Base-by-base conservation (phyloP, 2,888 invertebrate genomes). In the Pachycephus smyrnensis region DNA sequence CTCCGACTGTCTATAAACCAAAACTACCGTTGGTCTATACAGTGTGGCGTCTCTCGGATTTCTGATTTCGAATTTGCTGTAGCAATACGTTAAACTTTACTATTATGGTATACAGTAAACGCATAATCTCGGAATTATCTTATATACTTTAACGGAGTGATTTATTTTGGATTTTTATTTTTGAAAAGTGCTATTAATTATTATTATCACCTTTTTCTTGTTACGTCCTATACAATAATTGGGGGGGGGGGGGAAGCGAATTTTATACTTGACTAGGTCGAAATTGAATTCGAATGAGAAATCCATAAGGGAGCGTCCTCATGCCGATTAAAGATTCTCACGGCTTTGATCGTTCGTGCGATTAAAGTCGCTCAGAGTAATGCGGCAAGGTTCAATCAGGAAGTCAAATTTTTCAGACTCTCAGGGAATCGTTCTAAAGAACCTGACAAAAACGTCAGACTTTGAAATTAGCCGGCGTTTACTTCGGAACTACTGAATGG, bases 271-370 rank as follows among this genome's bases (percentile, higher is more conserved):
- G 84, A 86, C 86, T 88, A 88, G 80, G 80, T 86, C 82, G 84
- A 90, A 90, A 91, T 91, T 88, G 87, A 90, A 90, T 90, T 86
- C 86, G 86, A 87, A 89, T 89, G 89, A 90, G 89, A 88, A 90
- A 91, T 91, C 88, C 88, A 90, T 90, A 90, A 90, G 87, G 86
- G 87, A 87, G 86, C 88, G 88, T 89, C 88, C 87, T 89, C 89
- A 2, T 89, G 85, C 84, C 86, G 88, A 89, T 89, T 89, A 89
- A 86, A 82, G 80, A 81, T 77, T 84, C 79, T 79, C 80, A 82
- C 84, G 80, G 79, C 91, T 91, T 90, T 91, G 90, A 91, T 90
- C 90, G 84, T 84, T 90, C 87, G 85, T 83, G 89, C 90, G 88
- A 88, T 86, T 85, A 88, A 89, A 90, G 89, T 90, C 88, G 87